Conservation (phyloP, 2,113 vertebrate species). For the Epinephelus lanceolatus region DNA sequence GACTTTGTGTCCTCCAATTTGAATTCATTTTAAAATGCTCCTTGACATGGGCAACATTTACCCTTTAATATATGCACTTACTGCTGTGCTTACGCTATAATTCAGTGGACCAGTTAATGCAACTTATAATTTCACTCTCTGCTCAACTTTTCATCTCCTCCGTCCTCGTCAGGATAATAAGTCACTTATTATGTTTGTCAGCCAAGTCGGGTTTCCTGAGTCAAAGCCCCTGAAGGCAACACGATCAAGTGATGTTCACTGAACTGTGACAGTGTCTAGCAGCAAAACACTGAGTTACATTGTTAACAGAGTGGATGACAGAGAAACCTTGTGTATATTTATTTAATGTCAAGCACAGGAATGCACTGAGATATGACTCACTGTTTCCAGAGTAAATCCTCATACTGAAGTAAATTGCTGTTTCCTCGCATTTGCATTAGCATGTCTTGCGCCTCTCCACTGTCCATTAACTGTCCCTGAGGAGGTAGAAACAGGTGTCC, state of each 20-base stretch:
- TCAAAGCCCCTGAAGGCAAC: conserved; percentile 34
- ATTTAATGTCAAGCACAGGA: conserved; percentile 24
- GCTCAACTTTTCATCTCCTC: neutral
- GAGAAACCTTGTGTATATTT: conserved; percentile 37
- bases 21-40: neutral
- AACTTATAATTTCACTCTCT: neutral
- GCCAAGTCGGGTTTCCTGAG: conserved; percentile 14
- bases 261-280: conserved; percentile 43
- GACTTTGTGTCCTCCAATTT: neutral
- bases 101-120: neutral
- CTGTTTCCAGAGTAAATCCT: conserved; percentile 16
- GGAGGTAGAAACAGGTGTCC: conserved; percentile 49
- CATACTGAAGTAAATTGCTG: conserved; percentile 11
- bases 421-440: neutral
- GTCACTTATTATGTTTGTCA: conserved; percentile 30
- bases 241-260: conserved; percentile 49
- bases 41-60: neutral
- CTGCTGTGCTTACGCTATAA: neutral
- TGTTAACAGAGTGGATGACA: conserved; percentile 28
- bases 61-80: neutral
- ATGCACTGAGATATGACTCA: conserved; percentile 1
- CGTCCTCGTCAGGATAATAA: conserved; percentile 27
- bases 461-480: conserved; percentile 16
- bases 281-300: conserved; percentile 24
- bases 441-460: neutral